Base-by-base conservation (phyloP, 2,113 vertebrate genomes). In the Cyphomyrus discorhynchus region DNA sequence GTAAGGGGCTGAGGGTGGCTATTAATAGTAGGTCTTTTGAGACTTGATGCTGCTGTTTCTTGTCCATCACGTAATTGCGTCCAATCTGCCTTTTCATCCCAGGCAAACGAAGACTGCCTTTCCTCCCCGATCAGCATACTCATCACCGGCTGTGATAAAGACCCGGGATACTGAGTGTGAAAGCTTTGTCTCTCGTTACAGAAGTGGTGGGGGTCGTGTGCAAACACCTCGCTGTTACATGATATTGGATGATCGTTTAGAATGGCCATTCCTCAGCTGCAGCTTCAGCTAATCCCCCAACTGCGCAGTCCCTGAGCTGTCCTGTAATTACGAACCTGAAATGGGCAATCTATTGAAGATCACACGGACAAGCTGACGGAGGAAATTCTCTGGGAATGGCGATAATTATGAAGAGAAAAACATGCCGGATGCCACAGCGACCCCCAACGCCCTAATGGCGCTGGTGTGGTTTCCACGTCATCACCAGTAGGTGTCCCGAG, bases 21-120 rank as follows among this genome's bases (percentile, higher is more conserved):
- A 11, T 80, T 15, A 42, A 80, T 88, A 90, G 91, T 90, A 91
- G 92, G 92, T 92, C 91, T 89, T 86, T 87, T 56, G 89, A 91
- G 56, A 89, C 91, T 74, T 31, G 31, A 31, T 89, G 90, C 46
- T n/a, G 46, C 24, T 50, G 10, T 24, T 91, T 50, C 90, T 91
- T 91, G 86, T 92, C 92, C 90, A 91, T 90, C 88, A 89, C 90
- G 87, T 89, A 46, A 88, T 88, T 83, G 35, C 70, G 84, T 88
- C 83, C 45, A 86, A 86, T 50, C 13, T 86, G 83, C 83, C 27
- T 49, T 86, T 86, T 49, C 47, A 27, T 49, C 13, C 24, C n/a
- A 46, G 24, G 8, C 46, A 86, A 50, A 86, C 10, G 2, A 50
- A 21, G n/a, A 15, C 45, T 49, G 45, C 46, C 7, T 21, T 31